Percentiles rank a stretch among this genome's conserved stretches.
These are phyloP conservation scores for Lingula anatina DNA, from an alignment of 2,888 invertebrate species.

Conservation along the genomic window DNA sequence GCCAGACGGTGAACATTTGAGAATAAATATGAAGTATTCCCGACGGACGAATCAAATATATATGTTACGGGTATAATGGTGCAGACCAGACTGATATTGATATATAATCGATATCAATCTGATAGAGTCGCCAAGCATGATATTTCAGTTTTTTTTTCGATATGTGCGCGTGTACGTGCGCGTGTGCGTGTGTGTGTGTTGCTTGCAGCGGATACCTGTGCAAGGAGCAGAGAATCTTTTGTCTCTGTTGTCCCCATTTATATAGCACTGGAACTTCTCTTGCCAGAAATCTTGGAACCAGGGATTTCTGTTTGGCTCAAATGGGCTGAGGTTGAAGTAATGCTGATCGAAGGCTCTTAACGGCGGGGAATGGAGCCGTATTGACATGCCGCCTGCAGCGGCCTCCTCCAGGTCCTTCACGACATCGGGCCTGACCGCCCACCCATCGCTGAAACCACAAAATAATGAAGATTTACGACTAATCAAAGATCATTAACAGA, in stretches of 20 bases:
- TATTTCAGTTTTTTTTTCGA: too few relatives aligned
- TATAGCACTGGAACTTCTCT: slow-evolving; percentile 62
- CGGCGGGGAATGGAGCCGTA: slow-evolving; percentile 68
- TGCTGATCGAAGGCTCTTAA: slow-evolving; percentile 59
- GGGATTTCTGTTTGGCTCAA: slow-evolving; percentile 67
- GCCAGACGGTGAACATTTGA: too few relatives aligned
- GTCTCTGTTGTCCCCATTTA: slow-evolving; percentile 13
- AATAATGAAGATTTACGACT: neutral
- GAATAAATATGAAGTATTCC: too few relatives aligned
- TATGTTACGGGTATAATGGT: too few relatives aligned
- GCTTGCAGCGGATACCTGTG: too few relatives aligned
- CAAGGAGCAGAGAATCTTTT: slow-evolving; percentile 6
- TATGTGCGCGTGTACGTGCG: too few relatives aligned
- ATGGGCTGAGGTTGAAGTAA: slow-evolving; percentile 62
- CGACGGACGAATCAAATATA: too few relatives aligned
- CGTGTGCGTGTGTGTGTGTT: too few relatives aligned
- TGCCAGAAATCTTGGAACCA: slow-evolving; percentile 76
- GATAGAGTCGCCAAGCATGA: too few relatives aligned
- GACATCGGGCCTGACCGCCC: slow-evolving; percentile 71
- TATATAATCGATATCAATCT: too few relatives aligned
- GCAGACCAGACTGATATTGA: too few relatives aligned
- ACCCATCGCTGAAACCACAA: slow-evolving; percentile 62
- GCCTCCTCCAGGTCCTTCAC: slow-evolving; percentile 59
- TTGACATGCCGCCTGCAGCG: slow-evolving; percentile 68
- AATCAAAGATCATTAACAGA: slow-evolving; percentile 40